phyloP scores from a whole-genome alignment of 2,113 vertebrate genomes.

The Sapayoa aenigma region DNA sequence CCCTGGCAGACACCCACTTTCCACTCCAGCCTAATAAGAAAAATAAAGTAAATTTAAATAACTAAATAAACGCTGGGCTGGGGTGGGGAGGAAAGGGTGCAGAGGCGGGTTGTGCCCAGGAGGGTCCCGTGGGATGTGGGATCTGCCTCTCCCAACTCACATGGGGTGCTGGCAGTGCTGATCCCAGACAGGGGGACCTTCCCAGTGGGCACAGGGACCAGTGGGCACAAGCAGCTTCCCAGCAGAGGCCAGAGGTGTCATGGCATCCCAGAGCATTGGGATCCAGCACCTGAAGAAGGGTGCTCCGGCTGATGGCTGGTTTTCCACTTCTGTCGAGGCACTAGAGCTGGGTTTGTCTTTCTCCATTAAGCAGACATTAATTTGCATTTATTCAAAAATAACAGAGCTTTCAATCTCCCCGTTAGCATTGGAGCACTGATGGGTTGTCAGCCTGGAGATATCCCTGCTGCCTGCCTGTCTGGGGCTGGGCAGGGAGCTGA shows the following conservation, averaged over 20 bases:
- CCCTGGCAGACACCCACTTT: background rate
- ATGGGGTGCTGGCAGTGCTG: accelerated
- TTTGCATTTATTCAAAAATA: background rate
- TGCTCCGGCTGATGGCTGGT: background rate
- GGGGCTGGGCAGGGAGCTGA: background rate
- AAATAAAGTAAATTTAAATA: background rate
- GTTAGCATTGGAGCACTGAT: accelerated
- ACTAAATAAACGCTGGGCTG: background rate
- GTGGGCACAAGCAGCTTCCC: background rate
- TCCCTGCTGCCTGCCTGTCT: accelerated
- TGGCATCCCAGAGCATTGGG: background rate
- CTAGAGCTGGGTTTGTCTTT: background rate
- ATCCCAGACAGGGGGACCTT: background rate
- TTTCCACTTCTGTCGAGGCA: background rate
- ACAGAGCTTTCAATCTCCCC: background rate
- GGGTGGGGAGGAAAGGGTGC: background rate
- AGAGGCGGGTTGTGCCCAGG: background rate
- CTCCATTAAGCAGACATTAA: background rate
- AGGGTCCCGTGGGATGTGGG: background rate
- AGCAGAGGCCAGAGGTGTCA: background rate
- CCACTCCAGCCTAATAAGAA: background rate
- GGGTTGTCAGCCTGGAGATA: background rate
- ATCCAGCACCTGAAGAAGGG: background rate
- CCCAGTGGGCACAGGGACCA: background rate
- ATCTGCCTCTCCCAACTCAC: background rate